Conservation (phyloP, 1,140 invertebrate species). For the Yoshiicerus persimilis region DNA sequence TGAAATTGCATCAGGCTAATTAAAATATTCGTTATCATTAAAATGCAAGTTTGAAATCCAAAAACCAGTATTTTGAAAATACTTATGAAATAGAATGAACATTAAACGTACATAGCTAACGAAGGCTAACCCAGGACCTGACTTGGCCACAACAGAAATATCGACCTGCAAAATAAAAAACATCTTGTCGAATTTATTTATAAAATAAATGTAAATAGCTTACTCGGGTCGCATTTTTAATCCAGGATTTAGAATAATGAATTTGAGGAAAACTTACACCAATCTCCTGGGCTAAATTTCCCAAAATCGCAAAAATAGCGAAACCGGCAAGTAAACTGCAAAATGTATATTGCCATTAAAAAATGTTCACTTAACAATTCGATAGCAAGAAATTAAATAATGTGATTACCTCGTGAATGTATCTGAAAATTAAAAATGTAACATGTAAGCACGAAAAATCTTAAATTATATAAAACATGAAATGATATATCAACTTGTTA, state of each 20-base stretch:
- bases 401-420: neutral
- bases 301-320: constrained; percentile 83
- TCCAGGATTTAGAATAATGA: neutral
- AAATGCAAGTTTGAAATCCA: neutral
- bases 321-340: constrained; percentile 80
- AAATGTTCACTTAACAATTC: no score
- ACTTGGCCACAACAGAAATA: constrained; percentile 49
- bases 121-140: constrained; percentile 62
- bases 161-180: neutral
- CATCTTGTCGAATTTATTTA: neutral
- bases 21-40: neutral
- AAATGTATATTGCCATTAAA: no score
- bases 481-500: neutral
- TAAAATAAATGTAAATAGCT: neutral
- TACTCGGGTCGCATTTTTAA: no score
- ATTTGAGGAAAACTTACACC: neutral
- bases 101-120: neutral
- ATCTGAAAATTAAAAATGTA: neutral
- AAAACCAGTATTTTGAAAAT: neutral
- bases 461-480: neutral
- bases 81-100: neutral
- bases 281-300: constrained; percentile 55
- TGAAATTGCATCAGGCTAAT: constrained; percentile 70
- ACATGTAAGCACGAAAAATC: no score
- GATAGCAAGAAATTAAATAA: no score